Evolutionary conservation across 30 jellyfish, hydroid and myxozoan genomes (phyloP).

Genomic region (Hydra vulgaris): DNA sequence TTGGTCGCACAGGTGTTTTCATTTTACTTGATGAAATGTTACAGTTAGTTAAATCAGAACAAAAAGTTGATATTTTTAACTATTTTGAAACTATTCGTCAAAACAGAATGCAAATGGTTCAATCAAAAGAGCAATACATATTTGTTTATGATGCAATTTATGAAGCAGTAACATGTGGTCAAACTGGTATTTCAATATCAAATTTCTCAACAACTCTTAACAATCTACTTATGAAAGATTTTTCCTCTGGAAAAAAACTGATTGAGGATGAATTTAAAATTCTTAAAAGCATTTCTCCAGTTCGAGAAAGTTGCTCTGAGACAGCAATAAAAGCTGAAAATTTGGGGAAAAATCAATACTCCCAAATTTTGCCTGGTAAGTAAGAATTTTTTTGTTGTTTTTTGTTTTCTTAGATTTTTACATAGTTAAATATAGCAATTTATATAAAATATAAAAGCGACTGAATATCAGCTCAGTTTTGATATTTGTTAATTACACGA

Average conservation of each 20-base stretch:
- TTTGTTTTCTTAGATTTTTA: no score
- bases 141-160: constrained; percentile 25
- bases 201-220: background rate
- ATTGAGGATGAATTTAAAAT: constrained; percentile 10
- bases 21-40: constrained; percentile 65
- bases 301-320: no score
- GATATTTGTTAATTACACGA: no score
- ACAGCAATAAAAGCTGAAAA: no score
- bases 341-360: no score
- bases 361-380: no score
- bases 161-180: constrained; percentile 18
- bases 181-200: constrained; percentile 9
- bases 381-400: no score
- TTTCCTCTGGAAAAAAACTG: background rate
- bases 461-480: no score
- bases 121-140: constrained; percentile 39
- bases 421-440: no score
- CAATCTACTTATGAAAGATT: background rate
- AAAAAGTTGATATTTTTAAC: constrained; percentile 65
- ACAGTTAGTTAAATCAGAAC: constrained; percentile 30
- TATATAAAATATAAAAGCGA: no score
- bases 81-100: constrained; percentile 81
- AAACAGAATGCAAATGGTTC: constrained; percentile 80
- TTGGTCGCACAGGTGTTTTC: constrained; percentile 86
- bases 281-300: constrained; percentile 11